phyloP scores from a whole-genome alignment of 2,797 vertebrate genomes.

The Anolis apletophallus region DNA sequence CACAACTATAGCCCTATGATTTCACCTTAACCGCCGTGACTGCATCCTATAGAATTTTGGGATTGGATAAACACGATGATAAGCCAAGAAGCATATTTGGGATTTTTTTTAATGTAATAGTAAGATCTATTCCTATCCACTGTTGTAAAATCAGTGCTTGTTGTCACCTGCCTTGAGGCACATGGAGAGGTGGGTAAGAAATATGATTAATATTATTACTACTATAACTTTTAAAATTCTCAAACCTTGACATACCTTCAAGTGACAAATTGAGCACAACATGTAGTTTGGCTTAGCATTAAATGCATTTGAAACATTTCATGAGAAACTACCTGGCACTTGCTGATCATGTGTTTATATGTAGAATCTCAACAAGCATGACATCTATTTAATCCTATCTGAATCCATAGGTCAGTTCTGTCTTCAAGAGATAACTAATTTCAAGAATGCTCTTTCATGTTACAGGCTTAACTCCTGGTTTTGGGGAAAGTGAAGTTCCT shows the following conservation, averaged over 20 bases:
- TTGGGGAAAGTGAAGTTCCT: not conserved
- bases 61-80: not conserved
- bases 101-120: not conserved
- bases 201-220: too few relatives aligned
- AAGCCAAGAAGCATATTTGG: not conserved
- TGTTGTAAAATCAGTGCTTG: not conserved
- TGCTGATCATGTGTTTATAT: constrained; percentile 33
- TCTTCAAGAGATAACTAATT: constrained; percentile 5
- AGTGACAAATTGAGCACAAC: constrained; percentile 3
- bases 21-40: not conserved
- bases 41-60: not conserved
- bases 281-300: not conserved
- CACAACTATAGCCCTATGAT: too few relatives aligned
- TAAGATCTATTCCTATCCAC: not conserved
- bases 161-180: too few relatives aligned
- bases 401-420: not conserved
- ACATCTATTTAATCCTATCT: not conserved
- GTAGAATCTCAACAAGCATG: not conserved
- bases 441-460: not conserved
- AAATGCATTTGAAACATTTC: not conserved
- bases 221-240: not conserved
- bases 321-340: not conserved
- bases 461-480: not conserved
- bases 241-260: not conserved
- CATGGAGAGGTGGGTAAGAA: too few relatives aligned